Base-by-base conservation (phyloP, 2,113 vertebrate species). In the Sprattus sprattus region DNA sequence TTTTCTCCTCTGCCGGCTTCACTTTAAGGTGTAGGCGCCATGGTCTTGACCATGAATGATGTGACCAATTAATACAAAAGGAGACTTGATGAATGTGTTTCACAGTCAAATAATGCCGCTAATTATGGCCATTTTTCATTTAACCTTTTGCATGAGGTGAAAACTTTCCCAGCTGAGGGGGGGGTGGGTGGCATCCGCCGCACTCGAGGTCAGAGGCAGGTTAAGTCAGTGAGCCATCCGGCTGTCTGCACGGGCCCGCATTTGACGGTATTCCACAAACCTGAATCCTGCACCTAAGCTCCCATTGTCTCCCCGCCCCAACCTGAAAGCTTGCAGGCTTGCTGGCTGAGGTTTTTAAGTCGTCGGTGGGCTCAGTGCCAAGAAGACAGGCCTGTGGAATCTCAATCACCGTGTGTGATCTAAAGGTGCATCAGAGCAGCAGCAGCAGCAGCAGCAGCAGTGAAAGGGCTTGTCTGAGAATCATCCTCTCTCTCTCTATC, bases 41-140 rank as follows among this genome's bases (percentile, higher is more conserved):
- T 15, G 84, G 86, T 82, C 87, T 82, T 52, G 81, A 78, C 81
- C 50, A 84, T 87, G 84, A 91, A 82, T 88, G 89, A 89, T 87
- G 88, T 84, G 86, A 82, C 88, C 82, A 88, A 88, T 89, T 91
- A 89, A 87, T 85, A 85, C 83, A 82, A 87, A 89, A 88, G 64
- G 45, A 87, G 80, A 81, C 22, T 83, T 89, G 86, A 88, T 88
- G 86, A 82, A 90, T 89, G 84, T 85, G 82, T 86, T 91, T 90
- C 86, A 80, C 81, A 86, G 87, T 86, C 83, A 87, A 88, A 89
- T 88, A 87, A 87, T 82, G 80, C 81, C 71, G 45, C 85, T 88
- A 91, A 88, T 89, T 89, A 88, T 82, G 71, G 83, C 83, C 85
- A 85, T 89, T 89, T 85, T 83, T 88, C 83, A 83, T 91, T 86